Evolutionary conservation across 2,113 vertebrate species (phyloP), one percentile per base, ranked within the genome.

Genomic region (Ariopsis seemanni): DNA sequence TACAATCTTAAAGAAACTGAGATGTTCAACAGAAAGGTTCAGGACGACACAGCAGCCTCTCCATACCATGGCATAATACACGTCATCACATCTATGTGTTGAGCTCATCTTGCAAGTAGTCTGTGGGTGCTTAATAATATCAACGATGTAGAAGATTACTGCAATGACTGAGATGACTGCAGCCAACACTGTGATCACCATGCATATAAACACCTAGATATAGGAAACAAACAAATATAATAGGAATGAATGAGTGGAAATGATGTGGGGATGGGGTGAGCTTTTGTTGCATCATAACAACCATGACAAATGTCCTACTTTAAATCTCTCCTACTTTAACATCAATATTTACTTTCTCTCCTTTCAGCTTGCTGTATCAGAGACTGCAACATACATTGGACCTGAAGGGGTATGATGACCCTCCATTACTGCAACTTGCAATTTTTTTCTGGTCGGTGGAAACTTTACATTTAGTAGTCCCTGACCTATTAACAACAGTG

Each of bases 71-170:
- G 50, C 2, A 1, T 86, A 91, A 90, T 93, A 22, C 17, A 52
- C 1, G 0, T 80, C 2, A 0, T 6, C 0, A 55, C 95, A 95
- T 7, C 0, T 0, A 0, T 0, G 3, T 0, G 27, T 0, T 0
- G 0, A 0, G 0, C 0, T 7, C 2, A 4, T 0, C 0, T 0
- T 0, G 50, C 95, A 95, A 20, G 27, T 0, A 0, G 2, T 20
- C 4, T n/a, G 78, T 0, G 81, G 89, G 77, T 93, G 75, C 9
- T 48, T 90, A 48, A 69, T 7, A 2, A 95, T 83, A 82, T 96
- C 95, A 85, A 93, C 85, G 11, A 89, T 89, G 89, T 95, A 95
- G 82, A 95, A 87, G 88, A 93, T 90, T 22, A 93, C 69, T 50
- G 95, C 95, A 42, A 92, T 65, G 69, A 92, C 8, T 5, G 95